A percentile compares a stretch with the other conserved stretches of the same genome.
Conservation (phyloP, 1,140 invertebrate genomes). For the Drosophila athabasca region DNA sequence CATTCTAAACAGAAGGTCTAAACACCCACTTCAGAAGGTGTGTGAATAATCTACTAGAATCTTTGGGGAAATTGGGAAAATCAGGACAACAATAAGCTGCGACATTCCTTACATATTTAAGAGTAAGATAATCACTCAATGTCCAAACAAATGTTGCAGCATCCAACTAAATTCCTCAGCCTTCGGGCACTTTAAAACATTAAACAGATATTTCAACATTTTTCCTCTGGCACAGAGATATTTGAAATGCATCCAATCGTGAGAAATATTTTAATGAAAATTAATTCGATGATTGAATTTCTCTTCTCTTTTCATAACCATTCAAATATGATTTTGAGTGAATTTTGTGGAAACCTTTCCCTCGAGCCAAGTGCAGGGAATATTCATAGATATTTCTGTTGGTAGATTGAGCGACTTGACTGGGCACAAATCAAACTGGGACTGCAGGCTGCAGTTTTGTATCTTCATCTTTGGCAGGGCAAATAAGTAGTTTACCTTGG, state of each 20-base stretch:
- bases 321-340: neutral
- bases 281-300: conserved; percentile 10
- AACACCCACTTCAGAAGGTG: no score
- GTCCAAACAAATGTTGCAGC: no score
- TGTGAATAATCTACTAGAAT: no score
- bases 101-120: no score
- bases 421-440: conserved; percentile 29
- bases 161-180: no score
- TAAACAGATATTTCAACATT: no score
- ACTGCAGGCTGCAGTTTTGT: conserved; percentile 10
- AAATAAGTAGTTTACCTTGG: conserved; percentile 49
- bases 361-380: neutral
- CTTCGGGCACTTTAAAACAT: no score
- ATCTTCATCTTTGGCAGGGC: conserved; percentile 6
- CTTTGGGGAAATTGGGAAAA: no score
- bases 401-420: conserved; percentile 22
- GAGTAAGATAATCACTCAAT: no score
- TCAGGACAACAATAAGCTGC: no score
- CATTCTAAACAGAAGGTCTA: neutral
- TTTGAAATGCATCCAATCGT: neutral
- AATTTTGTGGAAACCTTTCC: conserved; percentile 6
- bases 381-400: conserved; percentile 3
- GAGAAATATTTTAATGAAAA: conserved; percentile 7
- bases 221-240: neutral
- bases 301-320: neutral